Conservation (phyloP, 2,797 vertebrate species). For the Lutra lutra region DNA sequence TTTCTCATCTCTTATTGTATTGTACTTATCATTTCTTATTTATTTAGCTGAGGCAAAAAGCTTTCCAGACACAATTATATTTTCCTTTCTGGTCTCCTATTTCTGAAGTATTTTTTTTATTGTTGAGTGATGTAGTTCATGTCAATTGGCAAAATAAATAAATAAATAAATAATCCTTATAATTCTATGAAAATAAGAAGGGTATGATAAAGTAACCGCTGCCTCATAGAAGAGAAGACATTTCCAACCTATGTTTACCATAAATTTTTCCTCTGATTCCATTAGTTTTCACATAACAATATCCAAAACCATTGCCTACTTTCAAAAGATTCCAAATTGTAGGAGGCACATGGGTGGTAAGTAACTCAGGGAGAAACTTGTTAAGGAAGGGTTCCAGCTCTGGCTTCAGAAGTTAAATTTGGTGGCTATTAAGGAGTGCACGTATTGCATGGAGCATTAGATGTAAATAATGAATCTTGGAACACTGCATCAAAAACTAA, state of each 20-base stretch:
- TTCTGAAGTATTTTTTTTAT: slow-evolving; percentile 78
- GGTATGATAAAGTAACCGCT: slow-evolving; percentile 43
- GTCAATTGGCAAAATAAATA: slow-evolving; percentile 64
- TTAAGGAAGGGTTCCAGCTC: slow-evolving; percentile 7
- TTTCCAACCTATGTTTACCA: slow-evolving; percentile 27
- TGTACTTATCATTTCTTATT: slow-evolving; percentile 83
- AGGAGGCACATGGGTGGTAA: background rate
- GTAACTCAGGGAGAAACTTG: background rate
- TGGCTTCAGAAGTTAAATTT: slow-evolving; percentile 6
- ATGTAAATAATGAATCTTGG: too few relatives aligned
- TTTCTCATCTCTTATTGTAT: slow-evolving; percentile 80
- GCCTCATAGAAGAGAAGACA: slow-evolving; percentile 31
- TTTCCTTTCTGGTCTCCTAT: slow-evolving; percentile 80
- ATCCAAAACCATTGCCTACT: background rate
- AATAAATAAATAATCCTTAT: slow-evolving; percentile 73
- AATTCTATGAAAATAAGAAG: slow-evolving; percentile 67
- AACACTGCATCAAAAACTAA: too few relatives aligned
- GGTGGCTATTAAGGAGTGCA: too few relatives aligned
- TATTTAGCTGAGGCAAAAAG: slow-evolving; percentile 84
- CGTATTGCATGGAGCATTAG: too few relatives aligned
- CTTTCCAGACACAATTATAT: slow-evolving; percentile 84
- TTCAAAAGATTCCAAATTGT: slow-evolving; percentile 35
- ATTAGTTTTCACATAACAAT: slow-evolving; percentile 52
- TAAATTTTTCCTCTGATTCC: slow-evolving; percentile 6
- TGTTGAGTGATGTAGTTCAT: slow-evolving; percentile 82